phyloP scores from a whole-genome alignment of 2,888 invertebrate genomes.

The Oscheius sp. region DNA sequence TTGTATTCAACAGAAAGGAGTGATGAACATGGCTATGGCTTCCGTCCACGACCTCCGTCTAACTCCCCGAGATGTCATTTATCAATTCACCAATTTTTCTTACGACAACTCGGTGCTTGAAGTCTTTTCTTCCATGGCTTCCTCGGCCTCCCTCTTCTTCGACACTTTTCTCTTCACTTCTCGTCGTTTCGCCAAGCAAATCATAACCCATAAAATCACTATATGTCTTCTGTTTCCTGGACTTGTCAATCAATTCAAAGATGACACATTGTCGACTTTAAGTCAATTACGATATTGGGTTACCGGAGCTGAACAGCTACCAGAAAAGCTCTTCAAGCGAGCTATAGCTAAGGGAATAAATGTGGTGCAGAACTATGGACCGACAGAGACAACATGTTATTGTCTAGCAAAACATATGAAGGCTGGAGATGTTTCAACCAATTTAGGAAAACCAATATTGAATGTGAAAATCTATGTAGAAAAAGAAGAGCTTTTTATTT shows the following conservation, averaged over 20 bases:
- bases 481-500: constrained; percentile 35
- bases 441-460: constrained; percentile 51
- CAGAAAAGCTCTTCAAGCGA: constrained; percentile 43
- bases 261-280: constrained; percentile 34
- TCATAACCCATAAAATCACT: constrained; percentile 41
- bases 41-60: constrained; percentile 9
- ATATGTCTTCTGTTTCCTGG: constrained; percentile 59
- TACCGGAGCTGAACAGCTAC: constrained; percentile 61
- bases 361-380: constrained; percentile 65
- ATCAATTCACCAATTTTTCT: constrained; percentile 56
- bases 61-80: constrained; percentile 29
- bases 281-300: constrained; percentile 56
- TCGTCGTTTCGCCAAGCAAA: constrained; percentile 33
- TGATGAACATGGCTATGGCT: constrained; percentile 6
- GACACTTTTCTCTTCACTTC: constrained; percentile 42
- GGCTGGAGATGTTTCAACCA: constrained; percentile 46
- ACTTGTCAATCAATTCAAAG: constrained; percentile 41
- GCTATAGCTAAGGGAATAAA: constrained; percentile 37
- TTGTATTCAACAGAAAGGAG: constrained; percentile 37
- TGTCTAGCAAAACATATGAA: constrained; percentile 50
- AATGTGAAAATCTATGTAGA: constrained; percentile 31
- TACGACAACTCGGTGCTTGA: constrained; percentile 67
- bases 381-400: constrained; percentile 65
- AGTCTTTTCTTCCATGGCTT: constrained; percentile 47
- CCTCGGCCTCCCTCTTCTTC: constrained; percentile 43